Evolutionary conservation across 2,888 invertebrate species (phyloP), one percentile per base, ranked within the genome.

Genomic region (Amphipoea lucens): DNA sequence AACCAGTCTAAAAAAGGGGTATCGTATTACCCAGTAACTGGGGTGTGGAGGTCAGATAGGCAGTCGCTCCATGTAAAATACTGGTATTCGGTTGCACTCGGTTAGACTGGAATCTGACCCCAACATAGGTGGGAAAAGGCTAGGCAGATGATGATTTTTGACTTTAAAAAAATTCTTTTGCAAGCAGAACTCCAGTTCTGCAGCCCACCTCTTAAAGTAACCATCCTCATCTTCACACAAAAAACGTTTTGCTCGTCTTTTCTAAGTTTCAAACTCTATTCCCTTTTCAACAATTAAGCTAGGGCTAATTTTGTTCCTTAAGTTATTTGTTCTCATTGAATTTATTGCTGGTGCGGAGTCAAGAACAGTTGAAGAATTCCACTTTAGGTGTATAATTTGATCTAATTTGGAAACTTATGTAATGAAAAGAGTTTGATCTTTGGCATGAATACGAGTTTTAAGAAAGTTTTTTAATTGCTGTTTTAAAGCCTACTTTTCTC

Each of bases 241-340:
- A 92, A 90, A 92, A 91, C 91, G 91, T 92, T 88, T 74, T 76
- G 85, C 84, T 86, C 90, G 86, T 92, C 84, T 88, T 86, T 91
- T 86, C 78, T 78, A 87, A 92, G 89, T 92, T 91, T 85, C 86
- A 90, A 92, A 92, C 91, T 92, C 91, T 92, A 94, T 93, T 94
- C 94, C 93, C 94, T 91, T 88, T 89, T 88, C 92, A 91, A 92
- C 94, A 94, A 94, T 95, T 94, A 94, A 92, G 92, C 93, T 91
- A 90, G 87, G 93, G 92, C 92, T 94, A 95, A 95, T 94, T 94
- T 94, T 92, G 92, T 91, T 91, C 92, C 92, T 93, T 90, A 90
- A 95, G 93, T 94, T 95, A 95, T 95, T 95, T 95, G 95, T 94
- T 95, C 93, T 92, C 91, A 92, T 91, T 92, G 92, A 94, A 95